Evolutionary conservation across 2,888 invertebrate species (phyloP).

Genomic region (Chromoteleia sp.): DNA sequence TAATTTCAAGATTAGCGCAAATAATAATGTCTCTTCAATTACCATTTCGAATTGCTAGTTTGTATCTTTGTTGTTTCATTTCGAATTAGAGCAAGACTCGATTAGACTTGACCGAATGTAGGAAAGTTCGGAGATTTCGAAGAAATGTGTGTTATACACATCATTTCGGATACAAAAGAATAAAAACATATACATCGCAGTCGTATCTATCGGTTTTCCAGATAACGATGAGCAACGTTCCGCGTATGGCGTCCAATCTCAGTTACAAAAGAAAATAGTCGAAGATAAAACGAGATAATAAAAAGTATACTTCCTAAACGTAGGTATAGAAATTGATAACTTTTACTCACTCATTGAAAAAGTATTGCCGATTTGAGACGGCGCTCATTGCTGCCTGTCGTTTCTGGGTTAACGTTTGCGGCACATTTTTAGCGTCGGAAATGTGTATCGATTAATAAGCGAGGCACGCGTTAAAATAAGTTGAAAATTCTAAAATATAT

Average conservation of each 20-base stretch:
- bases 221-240: constrained; percentile 73
- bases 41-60: constrained; percentile 11
- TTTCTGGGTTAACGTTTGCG: constrained; percentile 81
- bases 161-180: constrained; percentile 34
- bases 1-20: neutral
- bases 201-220: constrained; percentile 69
- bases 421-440: constrained; percentile 72
- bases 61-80: neutral
- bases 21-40: constrained; percentile 1
- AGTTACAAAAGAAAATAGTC: constrained; percentile 83
- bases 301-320: constrained; percentile 82
- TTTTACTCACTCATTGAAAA: constrained; percentile 84
- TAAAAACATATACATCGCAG: constrained; percentile 45
- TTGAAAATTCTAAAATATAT: constrained; percentile 66
- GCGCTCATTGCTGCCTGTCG: constrained; percentile 76
- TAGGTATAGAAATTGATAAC: constrained; percentile 84
- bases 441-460: constrained; percentile 68
- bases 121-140: constrained; percentile 26
- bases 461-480: constrained; percentile 70
- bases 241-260: constrained; percentile 82
- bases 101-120: constrained; percentile 9
- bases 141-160: constrained; percentile 2
- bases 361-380: constrained; percentile 75
- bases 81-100: neutral
- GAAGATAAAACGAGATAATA: constrained; percentile 83